A percentile compares a stretch with the other conserved stretches of the same genome.
Conservation (phyloP, 2,888 invertebrate genomes). For the Seira musarum region DNA sequence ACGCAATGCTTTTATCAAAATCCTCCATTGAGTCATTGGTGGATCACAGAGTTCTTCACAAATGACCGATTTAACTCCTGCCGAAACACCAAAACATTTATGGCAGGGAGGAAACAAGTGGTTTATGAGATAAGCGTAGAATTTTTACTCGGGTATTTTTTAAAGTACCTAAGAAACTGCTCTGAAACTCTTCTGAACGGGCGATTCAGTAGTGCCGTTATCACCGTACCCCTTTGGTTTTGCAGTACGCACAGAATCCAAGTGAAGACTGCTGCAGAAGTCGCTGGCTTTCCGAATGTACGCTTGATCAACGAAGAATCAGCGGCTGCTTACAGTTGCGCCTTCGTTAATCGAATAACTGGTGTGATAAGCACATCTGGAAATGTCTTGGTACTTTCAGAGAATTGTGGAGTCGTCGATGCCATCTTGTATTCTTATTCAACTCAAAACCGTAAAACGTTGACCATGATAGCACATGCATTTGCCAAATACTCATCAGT, state of each 20-base stretch:
- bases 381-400: too few relatives aligned
- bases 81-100: too few relatives aligned
- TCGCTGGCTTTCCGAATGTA: conserved; percentile 12
- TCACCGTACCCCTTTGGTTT: conserved; percentile 21
- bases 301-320: conserved; percentile 23
- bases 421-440: too few relatives aligned
- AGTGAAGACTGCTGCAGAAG: conserved; percentile 1
- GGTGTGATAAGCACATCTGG: too few relatives aligned
- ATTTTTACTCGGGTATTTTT: conserved; percentile 8
- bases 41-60: not conserved
- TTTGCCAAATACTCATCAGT: too few relatives aligned
- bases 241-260: conserved; percentile 15
- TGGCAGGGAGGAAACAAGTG: not conserved
- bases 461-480: too few relatives aligned
- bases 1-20: too few relatives aligned
- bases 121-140: conserved; percentile 6
- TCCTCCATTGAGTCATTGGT: not conserved
- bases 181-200: not conserved
- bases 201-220: not conserved
- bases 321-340: conserved; percentile 7
- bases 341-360: too few relatives aligned
- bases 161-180: not conserved
- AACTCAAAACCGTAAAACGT: too few relatives aligned
- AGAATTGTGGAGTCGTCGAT: too few relatives aligned
- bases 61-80: not conserved